Evolutionary conservation across 1,140 invertebrate species (phyloP).

Genomic region (Apocrypta bakeri): DNA sequence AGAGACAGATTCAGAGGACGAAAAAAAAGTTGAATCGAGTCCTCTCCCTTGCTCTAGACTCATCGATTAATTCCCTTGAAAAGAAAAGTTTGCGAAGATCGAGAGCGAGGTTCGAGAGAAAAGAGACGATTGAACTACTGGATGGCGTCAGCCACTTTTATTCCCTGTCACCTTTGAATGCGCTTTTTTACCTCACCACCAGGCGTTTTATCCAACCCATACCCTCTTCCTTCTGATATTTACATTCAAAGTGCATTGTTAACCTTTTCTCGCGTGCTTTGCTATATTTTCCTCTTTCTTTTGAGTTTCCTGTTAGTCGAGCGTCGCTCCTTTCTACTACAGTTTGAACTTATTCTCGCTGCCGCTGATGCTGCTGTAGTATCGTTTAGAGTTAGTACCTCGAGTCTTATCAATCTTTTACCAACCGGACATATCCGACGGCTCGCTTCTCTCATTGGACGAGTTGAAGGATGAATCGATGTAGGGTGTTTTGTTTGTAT

Average conservation of each 20-base stretch:
- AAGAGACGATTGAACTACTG: neutral
- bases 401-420: neutral
- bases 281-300: neutral
- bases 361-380: neutral
- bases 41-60: neutral
- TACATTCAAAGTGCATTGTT: constrained; percentile 62
- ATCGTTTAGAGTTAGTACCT: neutral
- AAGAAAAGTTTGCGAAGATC: neutral
- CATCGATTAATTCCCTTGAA: neutral
- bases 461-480: neutral
- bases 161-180: constrained; percentile 48
- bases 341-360: neutral
- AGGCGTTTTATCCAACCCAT: constrained; percentile 27
- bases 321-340: neutral
- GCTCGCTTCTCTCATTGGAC: neutral
- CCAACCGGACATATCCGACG: neutral
- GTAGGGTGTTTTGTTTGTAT: neutral
- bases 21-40: neutral
- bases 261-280: constrained; percentile 35
- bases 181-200: constrained; percentile 29
- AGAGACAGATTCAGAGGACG: neutral
- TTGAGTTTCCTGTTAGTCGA: neutral
- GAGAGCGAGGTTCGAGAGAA: neutral
- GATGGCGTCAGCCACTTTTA: neutral
- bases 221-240: constrained; percentile 40